Conservation (phyloP, 1,140 invertebrate species). For the Drosophila tsacasi region DNA sequence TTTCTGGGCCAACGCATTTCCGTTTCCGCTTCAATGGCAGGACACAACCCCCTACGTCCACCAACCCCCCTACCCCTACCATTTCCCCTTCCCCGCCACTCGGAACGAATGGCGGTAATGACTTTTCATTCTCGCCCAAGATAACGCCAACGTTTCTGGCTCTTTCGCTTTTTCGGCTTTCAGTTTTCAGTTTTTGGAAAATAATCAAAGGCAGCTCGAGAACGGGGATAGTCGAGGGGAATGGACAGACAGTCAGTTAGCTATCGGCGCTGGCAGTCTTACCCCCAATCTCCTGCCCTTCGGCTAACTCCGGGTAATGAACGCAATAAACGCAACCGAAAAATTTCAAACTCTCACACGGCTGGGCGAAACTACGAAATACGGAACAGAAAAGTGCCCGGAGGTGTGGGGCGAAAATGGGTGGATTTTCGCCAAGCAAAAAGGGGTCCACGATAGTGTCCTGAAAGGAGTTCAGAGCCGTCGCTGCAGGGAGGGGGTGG, state of each 20-base stretch:
- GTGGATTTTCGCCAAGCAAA: constrained; percentile 6
- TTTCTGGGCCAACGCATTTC: constrained; percentile 69
- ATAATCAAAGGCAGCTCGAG: constrained; percentile 62
- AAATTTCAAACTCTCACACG: constrained; percentile 76
- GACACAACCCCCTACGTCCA: constrained; percentile 27
- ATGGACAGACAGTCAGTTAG: constrained; percentile 53
- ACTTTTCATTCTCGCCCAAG: constrained; percentile 81
- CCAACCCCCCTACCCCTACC: not conserved
- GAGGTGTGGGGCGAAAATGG: not conserved
- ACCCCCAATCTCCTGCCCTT: not conserved
- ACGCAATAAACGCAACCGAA: constrained; percentile 82
- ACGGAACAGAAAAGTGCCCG: constrained; percentile 23
- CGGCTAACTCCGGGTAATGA: constrained; percentile 60
- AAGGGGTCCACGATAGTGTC: constrained; percentile 47
- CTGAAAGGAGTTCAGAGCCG: constrained; percentile 2
- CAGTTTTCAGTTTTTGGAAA: constrained; percentile 50
- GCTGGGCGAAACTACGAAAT: constrained; percentile 41
- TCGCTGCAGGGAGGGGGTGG: not conserved
- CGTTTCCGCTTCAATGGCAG: constrained; percentile 77
- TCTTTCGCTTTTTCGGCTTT: constrained; percentile 49
- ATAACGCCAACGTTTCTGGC: constrained; percentile 73
- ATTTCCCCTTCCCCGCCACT: not conserved
- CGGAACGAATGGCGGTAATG: constrained; percentile 81
- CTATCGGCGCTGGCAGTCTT: constrained; percentile 56
- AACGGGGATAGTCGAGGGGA: not conserved